Conservation (phyloP, 2,113 vertebrate genomes). For the Epinephelus cyanopodus region DNA sequence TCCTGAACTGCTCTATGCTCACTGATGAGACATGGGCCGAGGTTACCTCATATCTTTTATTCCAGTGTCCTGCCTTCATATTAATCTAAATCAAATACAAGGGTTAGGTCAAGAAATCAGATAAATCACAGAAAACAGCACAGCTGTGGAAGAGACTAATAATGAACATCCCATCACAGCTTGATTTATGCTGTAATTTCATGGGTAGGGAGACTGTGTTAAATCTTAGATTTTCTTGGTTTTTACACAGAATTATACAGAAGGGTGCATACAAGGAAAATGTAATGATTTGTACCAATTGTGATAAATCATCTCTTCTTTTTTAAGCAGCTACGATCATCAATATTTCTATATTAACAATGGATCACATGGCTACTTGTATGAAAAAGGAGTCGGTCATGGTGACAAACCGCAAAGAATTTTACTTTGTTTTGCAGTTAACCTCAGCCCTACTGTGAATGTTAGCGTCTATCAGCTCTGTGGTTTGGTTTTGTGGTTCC, state of each 20-base stretch:
- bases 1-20: slow-evolving; percentile 12
- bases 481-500: not conserved
- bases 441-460: not conserved
- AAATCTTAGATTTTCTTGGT: slow-evolving; percentile 6
- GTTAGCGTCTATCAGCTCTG: not conserved
- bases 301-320: slow-evolving; percentile 15
- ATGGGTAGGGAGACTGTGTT: not conserved
- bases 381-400: not conserved
- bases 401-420: not conserved
- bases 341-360: not conserved
- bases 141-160: slow-evolving; percentile 33
- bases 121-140: slow-evolving; percentile 62
- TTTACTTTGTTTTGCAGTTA: not conserved
- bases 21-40: slow-evolving; percentile 42
- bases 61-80: slow-evolving; percentile 38
- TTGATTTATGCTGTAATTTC: slow-evolving; percentile 58
- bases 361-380: not conserved
- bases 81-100: slow-evolving; percentile 53
- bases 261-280: slow-evolving; percentile 3
- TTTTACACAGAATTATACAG: slow-evolving; percentile 23
- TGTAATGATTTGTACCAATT: not conserved
- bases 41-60: slow-evolving; percentile 46
- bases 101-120: slow-evolving; percentile 53
- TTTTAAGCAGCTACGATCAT: not conserved
- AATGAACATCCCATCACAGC: slow-evolving; percentile 41